phyloP scores from a whole-genome alignment of 2,113 vertebrate genomes.

The Propithecus coquereli region DNA sequence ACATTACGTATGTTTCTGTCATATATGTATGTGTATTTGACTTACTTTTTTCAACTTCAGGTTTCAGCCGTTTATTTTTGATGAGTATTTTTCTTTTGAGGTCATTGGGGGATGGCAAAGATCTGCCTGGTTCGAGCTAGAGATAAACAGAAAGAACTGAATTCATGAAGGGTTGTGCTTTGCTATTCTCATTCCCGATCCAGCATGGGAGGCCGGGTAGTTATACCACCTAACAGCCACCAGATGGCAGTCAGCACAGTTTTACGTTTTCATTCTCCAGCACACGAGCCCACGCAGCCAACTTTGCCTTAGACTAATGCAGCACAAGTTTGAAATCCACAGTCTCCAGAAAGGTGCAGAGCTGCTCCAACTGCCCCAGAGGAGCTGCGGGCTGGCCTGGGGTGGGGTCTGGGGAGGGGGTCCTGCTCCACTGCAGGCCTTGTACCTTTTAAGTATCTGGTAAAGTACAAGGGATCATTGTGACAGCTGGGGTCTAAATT shows the following conservation, averaged over 20 bases:
- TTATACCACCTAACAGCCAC: constrained; percentile 44
- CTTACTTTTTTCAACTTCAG: constrained; percentile 98
- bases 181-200: background rate
- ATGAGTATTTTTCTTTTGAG: constrained; percentile 98
- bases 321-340: background rate
- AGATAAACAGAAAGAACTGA: constrained; percentile 53
- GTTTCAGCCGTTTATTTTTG: constrained; percentile 98
- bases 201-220: background rate
- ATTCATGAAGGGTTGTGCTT: background rate
- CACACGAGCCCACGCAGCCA: background rate
- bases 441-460: background rate
- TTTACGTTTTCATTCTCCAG: background rate
- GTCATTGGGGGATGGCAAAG: constrained; percentile 94
- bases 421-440: background rate
- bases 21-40: constrained; percentile 9
- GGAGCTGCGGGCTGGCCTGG: background rate
- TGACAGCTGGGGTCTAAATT: background rate
- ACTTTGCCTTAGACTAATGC: background rate
- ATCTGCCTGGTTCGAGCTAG: constrained; percentile 92
- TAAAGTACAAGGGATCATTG: background rate
- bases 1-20: background rate
- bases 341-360: background rate
- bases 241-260: constrained; percentile 76
- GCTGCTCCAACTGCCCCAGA: background rate
- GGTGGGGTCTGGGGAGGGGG: accelerated